Evolutionary conservation across 2,797 vertebrate species (phyloP), one percentile per base, ranked within the genome.

Genomic region (Karalla daura): DNA sequence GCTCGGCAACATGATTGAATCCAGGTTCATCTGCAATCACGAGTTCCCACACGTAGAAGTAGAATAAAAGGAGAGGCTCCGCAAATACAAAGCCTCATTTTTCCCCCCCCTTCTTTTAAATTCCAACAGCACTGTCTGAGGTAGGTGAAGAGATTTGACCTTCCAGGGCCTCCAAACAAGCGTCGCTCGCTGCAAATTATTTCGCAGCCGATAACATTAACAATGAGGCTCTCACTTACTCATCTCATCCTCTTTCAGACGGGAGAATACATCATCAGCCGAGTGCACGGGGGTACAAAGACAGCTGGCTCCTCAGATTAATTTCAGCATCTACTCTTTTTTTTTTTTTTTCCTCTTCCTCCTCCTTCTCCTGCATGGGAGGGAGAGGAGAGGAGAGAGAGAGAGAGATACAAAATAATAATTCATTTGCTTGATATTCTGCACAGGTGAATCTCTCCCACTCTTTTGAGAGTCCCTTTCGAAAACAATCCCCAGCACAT

Each of bases 381-480:
- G n/a, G n/a, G n/a, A n/a, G n/a, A n/a, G n/a, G n/a, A n/a, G n/a
- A n/a, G n/a, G n/a, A n/a, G n/a, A n/a, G n/a, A n/a, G n/a, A n/a
- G n/a, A n/a, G n/a, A n/a, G n/a, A n/a, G n/a, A n/a, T n/a, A n/a
- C n/a, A n/a, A n/a, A 35, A 70, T 83, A 85, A 85, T 63, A 80
- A 88, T 81, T 80, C 14, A 80, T 85, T 85, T 82, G 85, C 70
- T 85, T 86, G 76, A 78, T 82, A 85, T 86, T 83, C 75, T 76
- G 70, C 69, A 65, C 81, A 74, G 62, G 80, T 79, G 72, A 76
- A 61, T 46, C 53, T 30, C 53, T 17, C 20, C 37, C 25, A 66
- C 59, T 67, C 81, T 64, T 61, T n/a, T 50, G 13, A 3, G 43
- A 69, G 55, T 80, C 54, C 39, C 18, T 14, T 23, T 18, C 6